Evolutionary conservation across 2,113 vertebrate species (phyloP).

Genomic region (Craseonycteris thonglongyai): DNA sequence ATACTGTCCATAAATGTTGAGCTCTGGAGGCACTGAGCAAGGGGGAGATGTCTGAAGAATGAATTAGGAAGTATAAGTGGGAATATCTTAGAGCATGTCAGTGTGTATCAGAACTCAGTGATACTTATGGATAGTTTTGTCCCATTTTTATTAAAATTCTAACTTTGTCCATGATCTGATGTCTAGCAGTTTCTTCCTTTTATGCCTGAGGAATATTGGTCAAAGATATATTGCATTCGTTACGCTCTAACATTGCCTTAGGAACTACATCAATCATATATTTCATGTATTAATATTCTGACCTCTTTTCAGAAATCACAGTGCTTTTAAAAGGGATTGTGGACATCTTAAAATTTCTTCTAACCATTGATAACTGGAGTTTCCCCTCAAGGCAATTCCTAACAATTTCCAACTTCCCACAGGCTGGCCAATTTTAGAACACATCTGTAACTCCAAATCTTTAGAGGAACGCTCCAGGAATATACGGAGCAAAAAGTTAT

Average conservation of each 20-base stretch:
- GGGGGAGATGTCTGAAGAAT: background rate
- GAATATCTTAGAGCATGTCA: background rate
- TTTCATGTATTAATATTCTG: background rate
- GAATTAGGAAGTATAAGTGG: background rate
- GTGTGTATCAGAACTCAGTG: background rate
- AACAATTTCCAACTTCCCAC: background rate
- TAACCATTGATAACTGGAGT: background rate
- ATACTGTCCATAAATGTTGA: background rate
- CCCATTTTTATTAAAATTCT: background rate
- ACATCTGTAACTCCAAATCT: background rate
- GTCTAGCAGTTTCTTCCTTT: background rate
- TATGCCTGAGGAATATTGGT: background rate
- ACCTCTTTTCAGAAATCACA: slow-evolving; percentile 13
- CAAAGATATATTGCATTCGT: background rate
- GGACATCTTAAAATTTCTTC: background rate
- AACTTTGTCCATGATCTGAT: background rate
- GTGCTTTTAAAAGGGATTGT: background rate
- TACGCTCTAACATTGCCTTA: slow-evolving; percentile 8
- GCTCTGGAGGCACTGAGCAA: background rate
- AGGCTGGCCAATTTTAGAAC: background rate
- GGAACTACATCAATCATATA: background rate
- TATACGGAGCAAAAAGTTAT: background rate
- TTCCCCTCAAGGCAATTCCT: background rate
- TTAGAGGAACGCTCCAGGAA: background rate
- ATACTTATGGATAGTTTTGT: background rate